Conservation (phyloP, 2,797 vertebrate species). For the Artibeus lituratus region DNA sequence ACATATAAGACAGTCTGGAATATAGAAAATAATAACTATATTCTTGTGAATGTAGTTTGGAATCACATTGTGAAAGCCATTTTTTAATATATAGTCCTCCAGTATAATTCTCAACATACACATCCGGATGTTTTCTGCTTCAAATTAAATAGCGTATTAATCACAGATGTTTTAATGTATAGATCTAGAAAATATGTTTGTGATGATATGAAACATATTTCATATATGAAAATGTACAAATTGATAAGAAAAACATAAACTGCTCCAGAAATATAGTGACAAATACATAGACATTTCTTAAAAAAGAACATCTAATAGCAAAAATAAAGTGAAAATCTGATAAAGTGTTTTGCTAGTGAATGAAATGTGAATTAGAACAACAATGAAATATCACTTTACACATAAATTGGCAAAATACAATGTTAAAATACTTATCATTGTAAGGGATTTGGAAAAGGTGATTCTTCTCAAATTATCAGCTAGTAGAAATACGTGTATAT, state of each 20-base stretch:
- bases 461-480: not conserved
- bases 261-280: not conserved
- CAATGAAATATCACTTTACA: not conserved
- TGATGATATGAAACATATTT: not conserved
- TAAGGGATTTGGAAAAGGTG: not conserved
- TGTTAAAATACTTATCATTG: not conserved
- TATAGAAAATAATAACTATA: not conserved
- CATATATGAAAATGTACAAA: not conserved
- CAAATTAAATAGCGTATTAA: constrained; percentile 15
- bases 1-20: not conserved
- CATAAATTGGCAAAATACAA: not conserved
- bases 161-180: not conserved
- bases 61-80: not conserved
- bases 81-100: not conserved
- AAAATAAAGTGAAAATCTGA: not conserved
- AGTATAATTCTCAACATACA: not conserved
- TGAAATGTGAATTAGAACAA: not conserved
- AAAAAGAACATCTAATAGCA: not conserved
- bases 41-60: not conserved
- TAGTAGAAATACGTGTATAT: not conserved
- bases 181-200: not conserved
- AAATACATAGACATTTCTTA: not conserved
- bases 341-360: not conserved
- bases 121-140: not conserved
- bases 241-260: not conserved